Evolutionary conservation across 2,113 vertebrate genomes (phyloP), one percentile per base, ranked within the genome.

Genomic region (Salminus brasiliensis): DNA sequence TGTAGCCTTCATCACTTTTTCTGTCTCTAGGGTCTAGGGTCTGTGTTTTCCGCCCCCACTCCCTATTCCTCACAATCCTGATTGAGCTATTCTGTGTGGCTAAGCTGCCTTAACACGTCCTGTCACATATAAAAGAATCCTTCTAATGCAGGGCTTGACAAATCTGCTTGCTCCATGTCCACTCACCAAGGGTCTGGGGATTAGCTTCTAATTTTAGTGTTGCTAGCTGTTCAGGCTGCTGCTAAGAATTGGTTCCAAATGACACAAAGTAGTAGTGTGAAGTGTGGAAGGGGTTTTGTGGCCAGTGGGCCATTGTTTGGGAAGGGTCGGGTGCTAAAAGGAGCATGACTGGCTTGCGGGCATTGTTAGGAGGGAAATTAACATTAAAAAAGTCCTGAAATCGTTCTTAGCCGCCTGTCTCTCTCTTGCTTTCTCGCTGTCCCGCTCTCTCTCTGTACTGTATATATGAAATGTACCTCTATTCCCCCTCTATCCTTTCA

Each of bases 151-250:
- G 86, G 85, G 76, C 89, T 89, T 91, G 88, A 90, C 91, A 91
- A 93, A 92, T 92, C 89, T 90, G 78, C 87, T 88, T 88, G 88
- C 87, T 89, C 83, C 85, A 81, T 90, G 86, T 90, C 87, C 84
- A 76, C 85, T 83, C 85, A 85, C 86, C 86, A 83, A 86, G 83
- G 79, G 83, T 78, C 88, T 84, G 76, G 4, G 88, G 89, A 92
- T 91, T 89, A 87, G 76, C 55, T 85, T 85, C 87, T 87, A 88
- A 92, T 90, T 93, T 89, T 90, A 89, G 88, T 81, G 77, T 72
- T 80, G 85, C 85, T 93, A 87, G 89, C 84, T 91, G 83, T 83
- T 88, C 84, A 73, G 47, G 88, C 84, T 81, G 65, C 85, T 86
- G 88, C 86, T 84, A 83, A 82, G 86, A 89, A 90, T 91, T 86